Conservation (phyloP, 2,797 vertebrate species). For the Lepidocolaptes lacrymiger region DNA sequence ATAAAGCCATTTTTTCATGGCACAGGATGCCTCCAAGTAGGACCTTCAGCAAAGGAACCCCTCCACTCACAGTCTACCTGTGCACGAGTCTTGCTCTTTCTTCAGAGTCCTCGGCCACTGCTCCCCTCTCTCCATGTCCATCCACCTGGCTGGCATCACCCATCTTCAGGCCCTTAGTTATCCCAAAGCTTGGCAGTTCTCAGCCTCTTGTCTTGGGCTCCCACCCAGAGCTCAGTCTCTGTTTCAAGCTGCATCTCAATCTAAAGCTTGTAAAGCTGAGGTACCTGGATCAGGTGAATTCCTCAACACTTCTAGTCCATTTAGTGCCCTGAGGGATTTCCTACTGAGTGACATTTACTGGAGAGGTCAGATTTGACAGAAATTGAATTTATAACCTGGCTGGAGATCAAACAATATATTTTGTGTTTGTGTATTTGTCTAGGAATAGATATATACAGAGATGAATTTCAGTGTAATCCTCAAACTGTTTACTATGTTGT, state of each 20-base stretch:
- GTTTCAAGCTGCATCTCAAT: not conserved
- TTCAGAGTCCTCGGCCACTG: rapidly evolving
- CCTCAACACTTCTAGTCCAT: not conserved
- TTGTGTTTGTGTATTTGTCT: not conserved
- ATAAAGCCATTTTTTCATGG: not conserved
- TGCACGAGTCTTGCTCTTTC: not conserved
- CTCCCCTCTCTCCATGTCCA: not conserved
- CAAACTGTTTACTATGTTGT: not conserved
- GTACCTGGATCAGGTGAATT: not conserved
- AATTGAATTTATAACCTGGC: not conserved
- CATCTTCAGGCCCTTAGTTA: not conserved
- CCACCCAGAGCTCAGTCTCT: not conserved
- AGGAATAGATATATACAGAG: not conserved
- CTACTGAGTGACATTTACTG: not conserved
- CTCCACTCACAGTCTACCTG: not conserved
- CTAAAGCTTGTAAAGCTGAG: not conserved
- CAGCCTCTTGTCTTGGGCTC: rapidly evolving
- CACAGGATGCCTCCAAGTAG: not conserved
- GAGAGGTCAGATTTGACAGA: not conserved
- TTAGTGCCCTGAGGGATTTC: not conserved
- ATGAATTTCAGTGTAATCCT: conserved; percentile 5
- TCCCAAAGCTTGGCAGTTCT: not conserved
- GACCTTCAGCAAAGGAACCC: not conserved
- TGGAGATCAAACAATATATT: not conserved
- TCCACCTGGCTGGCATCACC: not conserved